Conservation (phyloP, 2,113 vertebrate species). For the Willisornis vidua region DNA sequence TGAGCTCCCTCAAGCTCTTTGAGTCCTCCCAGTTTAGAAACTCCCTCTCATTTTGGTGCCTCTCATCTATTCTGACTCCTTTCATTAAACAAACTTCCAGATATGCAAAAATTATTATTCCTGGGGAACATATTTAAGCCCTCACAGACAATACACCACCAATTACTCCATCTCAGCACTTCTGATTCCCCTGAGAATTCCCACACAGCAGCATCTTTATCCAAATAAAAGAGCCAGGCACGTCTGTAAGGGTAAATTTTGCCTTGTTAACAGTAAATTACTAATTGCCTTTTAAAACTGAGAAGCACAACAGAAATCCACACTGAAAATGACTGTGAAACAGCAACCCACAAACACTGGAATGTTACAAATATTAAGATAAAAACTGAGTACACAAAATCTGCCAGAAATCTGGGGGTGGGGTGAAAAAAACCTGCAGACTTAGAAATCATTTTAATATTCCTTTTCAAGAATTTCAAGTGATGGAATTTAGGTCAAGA, state of each 20-base stretch:
- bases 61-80: background rate
- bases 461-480: background rate
- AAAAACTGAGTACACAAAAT: background rate
- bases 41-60: background rate
- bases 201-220: background rate
- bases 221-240: background rate
- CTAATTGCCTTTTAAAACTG: background rate
- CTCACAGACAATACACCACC: fast-evolving
- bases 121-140: background rate
- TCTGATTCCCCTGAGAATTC: background rate
- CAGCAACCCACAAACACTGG: background rate
- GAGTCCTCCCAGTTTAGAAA: background rate
- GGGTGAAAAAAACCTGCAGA: background rate
- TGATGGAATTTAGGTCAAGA: background rate
- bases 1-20: background rate
- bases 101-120: background rate
- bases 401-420: background rate
- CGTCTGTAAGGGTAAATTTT: background rate
- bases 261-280: background rate
- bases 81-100: background rate
- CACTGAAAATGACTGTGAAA: background rate
- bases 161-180: background rate
- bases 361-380: background rate
- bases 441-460: background rate
- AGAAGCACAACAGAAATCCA: background rate